Conservation (phyloP, 2,797 vertebrate species). For the Pteropus rufus region DNA sequence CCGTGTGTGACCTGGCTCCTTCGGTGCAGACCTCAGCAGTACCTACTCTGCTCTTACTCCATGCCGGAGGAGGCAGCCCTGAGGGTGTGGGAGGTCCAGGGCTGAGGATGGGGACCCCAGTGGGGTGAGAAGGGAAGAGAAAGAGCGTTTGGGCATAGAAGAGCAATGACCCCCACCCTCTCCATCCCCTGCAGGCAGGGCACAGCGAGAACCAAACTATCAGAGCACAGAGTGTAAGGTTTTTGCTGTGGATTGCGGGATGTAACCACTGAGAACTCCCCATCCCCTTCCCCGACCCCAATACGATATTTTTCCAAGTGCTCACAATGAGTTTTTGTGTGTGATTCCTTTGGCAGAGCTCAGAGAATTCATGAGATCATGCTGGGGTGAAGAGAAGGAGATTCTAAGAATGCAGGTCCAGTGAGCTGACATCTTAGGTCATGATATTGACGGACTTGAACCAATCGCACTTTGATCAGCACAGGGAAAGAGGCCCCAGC, state of each 20-base stretch:
- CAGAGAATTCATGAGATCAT: neutral
- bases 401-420: neutral
- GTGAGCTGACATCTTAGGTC: neutral
- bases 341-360: neutral
- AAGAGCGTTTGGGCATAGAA: accelerated
- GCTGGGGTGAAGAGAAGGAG: neutral
- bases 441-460: accelerated
- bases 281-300: neutral
- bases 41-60: too few species aligned
- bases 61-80: neutral
- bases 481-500: neutral
- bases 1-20: neutral
- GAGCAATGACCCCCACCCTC: neutral
- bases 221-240: neutral
- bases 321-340: neutral
- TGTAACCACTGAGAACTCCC: neutral
- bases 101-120: neutral
- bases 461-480: too few species aligned
- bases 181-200: neutral
- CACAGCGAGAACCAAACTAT: neutral
- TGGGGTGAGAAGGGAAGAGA: neutral
- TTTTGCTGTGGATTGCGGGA: neutral
- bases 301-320: neutral
- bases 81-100: neutral
- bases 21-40: accelerated